Evolutionary conservation across 2,888 invertebrate genomes (phyloP).

Genomic region (Netelia inedita): DNA sequence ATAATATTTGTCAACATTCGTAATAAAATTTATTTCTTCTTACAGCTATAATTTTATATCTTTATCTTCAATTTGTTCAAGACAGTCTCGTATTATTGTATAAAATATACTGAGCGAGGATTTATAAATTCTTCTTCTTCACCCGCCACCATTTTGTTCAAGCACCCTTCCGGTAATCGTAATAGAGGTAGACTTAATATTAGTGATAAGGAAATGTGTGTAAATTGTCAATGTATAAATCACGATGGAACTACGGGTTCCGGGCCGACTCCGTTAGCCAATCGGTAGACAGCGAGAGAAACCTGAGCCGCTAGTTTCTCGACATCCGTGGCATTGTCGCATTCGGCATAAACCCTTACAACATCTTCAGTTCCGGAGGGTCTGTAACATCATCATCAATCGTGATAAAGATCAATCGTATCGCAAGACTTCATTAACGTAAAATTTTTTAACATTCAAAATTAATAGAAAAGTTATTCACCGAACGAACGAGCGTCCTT

Average conservation of each 20-base stretch:
- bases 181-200: not conserved
- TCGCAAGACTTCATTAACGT: too few relatives aligned
- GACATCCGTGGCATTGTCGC: constrained; percentile 90
- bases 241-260: constrained; percentile 85
- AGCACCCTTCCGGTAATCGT: constrained; percentile 16
- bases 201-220: not conserved
- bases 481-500: constrained; percentile 95
- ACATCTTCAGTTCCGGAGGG: constrained; percentile 99
- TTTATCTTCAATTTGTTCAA: constrained; percentile 21
- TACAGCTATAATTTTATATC: not conserved
- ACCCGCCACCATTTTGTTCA: constrained; percentile 41
- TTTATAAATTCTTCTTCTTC: not conserved
- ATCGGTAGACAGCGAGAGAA: constrained; percentile 90
- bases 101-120: constrained; percentile 17
- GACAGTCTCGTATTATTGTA: not conserved
- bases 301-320: constrained; percentile 92
- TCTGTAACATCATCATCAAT: constrained; percentile 84
- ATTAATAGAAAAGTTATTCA: constrained; percentile 77
- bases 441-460: not conserved
- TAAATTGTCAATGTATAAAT: constrained; percentile 37
- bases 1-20: constrained; percentile 28
- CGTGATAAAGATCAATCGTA: not conserved
- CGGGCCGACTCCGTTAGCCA: constrained; percentile 93
- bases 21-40: constrained; percentile 30
- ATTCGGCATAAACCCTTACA: constrained; percentile 98